phyloP scores from a whole-genome alignment of 2,797 vertebrate genomes.

The Hirundo rustica region DNA sequence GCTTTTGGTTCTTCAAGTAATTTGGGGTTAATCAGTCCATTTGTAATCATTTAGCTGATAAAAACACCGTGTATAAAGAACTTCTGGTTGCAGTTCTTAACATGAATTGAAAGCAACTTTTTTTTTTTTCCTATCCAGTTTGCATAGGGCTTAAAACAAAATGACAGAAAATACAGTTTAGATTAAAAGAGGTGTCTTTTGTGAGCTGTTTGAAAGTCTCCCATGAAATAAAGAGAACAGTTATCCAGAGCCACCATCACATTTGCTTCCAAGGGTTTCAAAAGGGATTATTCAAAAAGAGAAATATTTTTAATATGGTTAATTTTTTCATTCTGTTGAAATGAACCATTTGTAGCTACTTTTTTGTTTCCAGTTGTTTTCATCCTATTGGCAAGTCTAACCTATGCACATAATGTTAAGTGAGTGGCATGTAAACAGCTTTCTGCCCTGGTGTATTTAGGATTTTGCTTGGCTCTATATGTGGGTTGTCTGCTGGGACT shows the following conservation, averaged over 20 bases:
- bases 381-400: background rate
- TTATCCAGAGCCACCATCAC: background rate
- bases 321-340: background rate
- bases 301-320: background rate
- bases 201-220: background rate
- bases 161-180: background rate
- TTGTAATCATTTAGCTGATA: background rate
- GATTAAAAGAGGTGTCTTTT: background rate
- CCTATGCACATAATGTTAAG: background rate
- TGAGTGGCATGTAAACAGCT: background rate
- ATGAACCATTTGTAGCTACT: background rate
- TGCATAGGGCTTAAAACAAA: background rate
- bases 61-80: background rate
- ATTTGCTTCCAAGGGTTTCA: background rate
- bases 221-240: background rate
- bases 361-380: background rate
- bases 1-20: background rate
- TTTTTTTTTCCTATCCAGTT: background rate
- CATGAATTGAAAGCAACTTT: background rate
- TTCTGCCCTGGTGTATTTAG: accelerated
- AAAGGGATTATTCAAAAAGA: background rate
- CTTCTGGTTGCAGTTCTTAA: background rate
- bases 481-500: background rate
- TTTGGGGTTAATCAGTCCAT: background rate
- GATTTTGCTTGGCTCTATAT: background rate